Conservation (phyloP, 2,113 vertebrate genomes). For the Oxyura jamaicensis region DNA sequence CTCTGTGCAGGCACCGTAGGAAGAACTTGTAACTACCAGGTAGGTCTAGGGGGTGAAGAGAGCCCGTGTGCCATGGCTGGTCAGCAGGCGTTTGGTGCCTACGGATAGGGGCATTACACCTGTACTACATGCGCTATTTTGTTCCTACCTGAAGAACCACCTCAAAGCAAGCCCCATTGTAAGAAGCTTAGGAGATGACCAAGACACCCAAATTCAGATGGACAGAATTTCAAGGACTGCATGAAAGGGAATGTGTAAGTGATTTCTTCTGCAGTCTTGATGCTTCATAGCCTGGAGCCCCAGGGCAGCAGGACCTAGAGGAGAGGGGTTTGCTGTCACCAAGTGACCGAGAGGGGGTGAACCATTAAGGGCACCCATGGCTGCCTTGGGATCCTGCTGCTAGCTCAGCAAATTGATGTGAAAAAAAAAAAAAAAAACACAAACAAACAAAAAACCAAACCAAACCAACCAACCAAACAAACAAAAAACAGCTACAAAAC, state of each 20-base stretch:
- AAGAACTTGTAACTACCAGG: background rate
- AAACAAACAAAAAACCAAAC: too few species aligned
- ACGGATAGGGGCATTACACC: background rate
- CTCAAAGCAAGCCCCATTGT: background rate
- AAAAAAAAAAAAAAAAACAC: background rate
- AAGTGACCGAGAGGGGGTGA: background rate
- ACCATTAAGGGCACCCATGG: background rate
- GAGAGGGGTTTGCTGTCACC: background rate
- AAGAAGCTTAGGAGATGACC: background rate
- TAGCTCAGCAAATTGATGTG: background rate
- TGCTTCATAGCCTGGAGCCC: background rate
- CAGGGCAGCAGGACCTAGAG: background rate
- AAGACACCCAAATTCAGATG: background rate
- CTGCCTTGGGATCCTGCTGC: background rate
- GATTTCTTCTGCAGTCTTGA: background rate
- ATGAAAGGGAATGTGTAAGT: accelerated
- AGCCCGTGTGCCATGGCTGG: accelerated
- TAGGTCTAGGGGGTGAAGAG: background rate
- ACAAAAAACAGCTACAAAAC: background rate
- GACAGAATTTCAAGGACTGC: background rate
- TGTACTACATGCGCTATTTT: accelerated
- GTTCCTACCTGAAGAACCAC: background rate
- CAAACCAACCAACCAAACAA: too few species aligned
- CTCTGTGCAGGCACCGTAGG: background rate
- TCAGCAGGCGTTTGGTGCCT: background rate